Evolutionary conservation across 2,113 vertebrate genomes (phyloP), one percentile per base, ranked within the genome.

Genomic region (Menidia beryllina): DNA sequence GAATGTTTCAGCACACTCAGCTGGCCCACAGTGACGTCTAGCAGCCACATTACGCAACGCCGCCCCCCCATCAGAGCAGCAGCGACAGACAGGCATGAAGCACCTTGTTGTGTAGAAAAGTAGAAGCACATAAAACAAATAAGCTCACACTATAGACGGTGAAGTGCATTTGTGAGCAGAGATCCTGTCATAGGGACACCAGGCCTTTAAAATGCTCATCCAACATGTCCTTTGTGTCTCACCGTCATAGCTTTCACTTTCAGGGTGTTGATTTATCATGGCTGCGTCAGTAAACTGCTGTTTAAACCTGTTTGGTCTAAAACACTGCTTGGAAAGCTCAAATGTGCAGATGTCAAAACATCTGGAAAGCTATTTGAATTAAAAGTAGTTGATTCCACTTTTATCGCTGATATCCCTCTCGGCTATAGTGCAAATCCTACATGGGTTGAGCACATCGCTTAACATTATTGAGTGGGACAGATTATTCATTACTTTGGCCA

Each of bases 401-500:
- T 7, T 54, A 77, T 73, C 56, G 26, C 20, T 1, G 48, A 66
- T 25, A 75, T 48, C 61, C 72, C 15, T 14, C 38, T 14, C n/a
- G n/a, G n/a, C n/a, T n/a, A n/a, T n/a, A n/a, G n/a, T 69, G 45
- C 49, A 72, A 63, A 51, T 50, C 43, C 51, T 57, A 70, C 38
- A 82, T 45, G 39, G 54, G 52, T 62, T 60, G 53, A 74, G 38
- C 68, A 34, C 72, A 68, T 62, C 58, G 62, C 54, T 80, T 50
- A 59, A 77, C 73, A 71, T 79, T 84, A 84, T 82, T 81, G 65
- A 88, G 67, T 73, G 76, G 85, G 88, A 91, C 82, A 86, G 72
- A 83, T 91, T 88, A 85, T 89, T 91, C 85, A 87, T 87, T 82
- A 80, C 68, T 82, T 86, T 90, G 88, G 88, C 84, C 3, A 72